Evolutionary conservation across 2,113 vertebrate species (phyloP).

Genomic region (Psilopogon haemacephalus): DNA sequence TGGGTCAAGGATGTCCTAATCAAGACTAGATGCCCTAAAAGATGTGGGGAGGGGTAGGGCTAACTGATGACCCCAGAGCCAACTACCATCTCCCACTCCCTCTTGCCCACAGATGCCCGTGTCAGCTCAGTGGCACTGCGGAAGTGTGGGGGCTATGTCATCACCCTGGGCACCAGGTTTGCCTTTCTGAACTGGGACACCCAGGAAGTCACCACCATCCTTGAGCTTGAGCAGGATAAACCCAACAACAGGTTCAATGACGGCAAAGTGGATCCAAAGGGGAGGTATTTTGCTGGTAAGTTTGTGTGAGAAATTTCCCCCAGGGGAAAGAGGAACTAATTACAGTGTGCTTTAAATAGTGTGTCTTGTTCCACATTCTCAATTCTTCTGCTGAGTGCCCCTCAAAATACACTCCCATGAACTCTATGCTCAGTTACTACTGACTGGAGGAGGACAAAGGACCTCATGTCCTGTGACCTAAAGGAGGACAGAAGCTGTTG

Average conservation of each 20-base stretch:
- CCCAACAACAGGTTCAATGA: constrained; percentile 83
- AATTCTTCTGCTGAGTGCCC: background rate
- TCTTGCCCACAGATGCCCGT: constrained; percentile 34
- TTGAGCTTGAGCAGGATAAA: constrained; percentile 64
- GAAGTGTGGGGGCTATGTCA: constrained; percentile 65
- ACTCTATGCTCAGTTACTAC: background rate
- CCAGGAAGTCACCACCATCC: constrained; percentile 53
- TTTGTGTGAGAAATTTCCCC: background rate
- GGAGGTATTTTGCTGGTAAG: constrained; percentile 80
- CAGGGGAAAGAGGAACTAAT: background rate
- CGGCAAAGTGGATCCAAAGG: constrained; percentile 81
- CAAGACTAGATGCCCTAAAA: accelerated
- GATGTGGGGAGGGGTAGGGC: background rate
- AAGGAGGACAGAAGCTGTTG: background rate
- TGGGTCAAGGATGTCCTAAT: accelerated
- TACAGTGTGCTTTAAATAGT: background rate
- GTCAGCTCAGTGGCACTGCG: constrained; percentile 73
- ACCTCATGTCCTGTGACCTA: background rate
- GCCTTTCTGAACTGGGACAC: constrained; percentile 77
- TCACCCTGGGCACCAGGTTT: constrained; percentile 72
- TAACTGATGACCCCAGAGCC: background rate
- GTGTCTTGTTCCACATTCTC: background rate
- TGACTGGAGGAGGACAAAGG: background rate
- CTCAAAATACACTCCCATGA: background rate
- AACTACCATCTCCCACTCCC: accelerated